Conservation (phyloP, 2,888 invertebrate species). For the Watsonalla binaria region DNA sequence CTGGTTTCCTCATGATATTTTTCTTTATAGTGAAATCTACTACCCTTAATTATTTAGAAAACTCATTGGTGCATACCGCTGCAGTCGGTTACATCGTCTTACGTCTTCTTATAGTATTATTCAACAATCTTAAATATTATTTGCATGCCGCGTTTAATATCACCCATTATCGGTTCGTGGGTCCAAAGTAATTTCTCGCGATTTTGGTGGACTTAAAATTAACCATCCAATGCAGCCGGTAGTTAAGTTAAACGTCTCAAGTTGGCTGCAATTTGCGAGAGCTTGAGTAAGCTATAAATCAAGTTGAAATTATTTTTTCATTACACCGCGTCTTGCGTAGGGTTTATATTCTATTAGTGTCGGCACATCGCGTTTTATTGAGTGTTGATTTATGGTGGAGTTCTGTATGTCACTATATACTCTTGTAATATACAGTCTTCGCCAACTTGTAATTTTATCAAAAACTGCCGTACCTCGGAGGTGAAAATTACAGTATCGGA, state of each 20-base stretch:
- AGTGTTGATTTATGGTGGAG: constrained; percentile 29
- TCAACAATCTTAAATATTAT: not conserved
- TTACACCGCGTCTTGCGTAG: constrained; percentile 45
- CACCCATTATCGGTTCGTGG: constrained; percentile 36
- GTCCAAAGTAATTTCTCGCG: constrained; percentile 41
- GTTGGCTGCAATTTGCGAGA: constrained; percentile 68
- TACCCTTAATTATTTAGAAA: too few species aligned
- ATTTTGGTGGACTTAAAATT: constrained; percentile 38
- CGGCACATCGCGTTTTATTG: constrained; percentile 32
- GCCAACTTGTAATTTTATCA: too few species aligned
- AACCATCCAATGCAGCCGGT: constrained; percentile 54
- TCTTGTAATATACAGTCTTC: too few species aligned
- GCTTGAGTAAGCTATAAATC: constrained; percentile 77
- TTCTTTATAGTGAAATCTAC: too few species aligned
- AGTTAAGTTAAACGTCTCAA: constrained; percentile 76
- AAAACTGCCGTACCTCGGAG: too few species aligned
- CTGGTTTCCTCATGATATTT: too few species aligned
- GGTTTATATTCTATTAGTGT: constrained; percentile 64
- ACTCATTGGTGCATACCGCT: too few species aligned
- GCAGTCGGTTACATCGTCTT: too few species aligned
- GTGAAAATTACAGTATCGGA: too few species aligned
- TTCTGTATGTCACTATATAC: not conserved
- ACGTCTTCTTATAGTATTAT: too few species aligned
- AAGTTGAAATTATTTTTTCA: constrained; percentile 72
- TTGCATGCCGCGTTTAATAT: constrained; percentile 48